These are phyloP conservation scores for Sebastes glaucus DNA, from an alignment of 2,797 vertebrate species.

Conservation along the genomic window DNA sequence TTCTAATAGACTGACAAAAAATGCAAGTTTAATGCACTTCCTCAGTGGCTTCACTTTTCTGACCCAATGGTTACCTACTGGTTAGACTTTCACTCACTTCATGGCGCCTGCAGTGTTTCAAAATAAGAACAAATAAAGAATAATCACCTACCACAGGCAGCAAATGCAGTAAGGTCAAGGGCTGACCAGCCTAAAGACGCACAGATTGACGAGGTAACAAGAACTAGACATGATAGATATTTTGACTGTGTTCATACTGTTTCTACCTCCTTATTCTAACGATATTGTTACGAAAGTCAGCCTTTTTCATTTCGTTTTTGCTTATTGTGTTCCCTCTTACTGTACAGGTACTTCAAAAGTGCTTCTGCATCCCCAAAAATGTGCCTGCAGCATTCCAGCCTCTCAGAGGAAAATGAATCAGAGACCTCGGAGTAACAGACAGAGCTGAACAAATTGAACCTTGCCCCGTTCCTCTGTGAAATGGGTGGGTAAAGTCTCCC, in stretches of 20 bases:
- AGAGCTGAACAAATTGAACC: constrained; percentile 27
- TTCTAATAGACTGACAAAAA: not conserved
- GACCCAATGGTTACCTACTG: not conserved
- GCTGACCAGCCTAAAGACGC: not conserved
- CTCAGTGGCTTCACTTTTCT: not conserved
- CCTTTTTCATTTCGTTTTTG: not conserved
- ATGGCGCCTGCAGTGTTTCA: not conserved
- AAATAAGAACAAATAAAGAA: not conserved
- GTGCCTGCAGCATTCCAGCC: not conserved
- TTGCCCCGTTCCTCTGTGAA: constrained; percentile 2
- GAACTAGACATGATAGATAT: not conserved
- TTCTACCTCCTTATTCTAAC: not conserved
- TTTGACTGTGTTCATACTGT: not conserved
- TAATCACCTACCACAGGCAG: not conserved
- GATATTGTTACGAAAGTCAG: not conserved
- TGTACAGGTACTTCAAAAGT: not conserved
- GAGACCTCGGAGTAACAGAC: not conserved
- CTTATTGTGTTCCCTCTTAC: not conserved
- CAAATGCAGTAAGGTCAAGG: not conserved
- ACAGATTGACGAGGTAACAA: not conserved
- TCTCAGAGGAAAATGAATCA: constrained; percentile 33
- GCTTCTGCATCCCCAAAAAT: not conserved
- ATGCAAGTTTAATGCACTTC: not conserved
- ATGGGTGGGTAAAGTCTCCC: not conserved
- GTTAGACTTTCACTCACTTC: not conserved